Conservation (phyloP, 2,797 vertebrate species). For the Melopsittacus undulatus region DNA sequence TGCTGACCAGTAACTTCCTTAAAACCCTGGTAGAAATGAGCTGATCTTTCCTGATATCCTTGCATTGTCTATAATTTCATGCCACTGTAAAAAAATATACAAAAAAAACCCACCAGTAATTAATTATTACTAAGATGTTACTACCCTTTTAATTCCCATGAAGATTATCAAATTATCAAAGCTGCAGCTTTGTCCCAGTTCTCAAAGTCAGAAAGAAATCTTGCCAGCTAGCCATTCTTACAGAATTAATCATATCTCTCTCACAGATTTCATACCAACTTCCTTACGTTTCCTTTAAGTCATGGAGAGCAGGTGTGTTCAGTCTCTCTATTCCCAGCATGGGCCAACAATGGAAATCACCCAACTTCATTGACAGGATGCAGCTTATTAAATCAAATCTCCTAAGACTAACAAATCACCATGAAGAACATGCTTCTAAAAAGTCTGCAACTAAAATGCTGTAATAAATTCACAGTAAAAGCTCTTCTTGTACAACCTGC, state of each 20-base stretch:
- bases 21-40: neutral
- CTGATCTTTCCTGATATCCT: neutral
- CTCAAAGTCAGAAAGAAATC: conserved; percentile 77
- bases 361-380: conserved; percentile 88
- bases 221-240: conserved; percentile 84
- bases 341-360: conserved; percentile 87
- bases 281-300: conserved; percentile 87
- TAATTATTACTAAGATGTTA: conserved; percentile 68
- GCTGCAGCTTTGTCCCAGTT: conserved; percentile 70
- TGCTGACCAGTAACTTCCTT: neutral
- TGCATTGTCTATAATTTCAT: neutral
- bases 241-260: conserved; percentile 88
- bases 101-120: neutral
- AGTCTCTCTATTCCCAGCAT: conserved; percentile 88
- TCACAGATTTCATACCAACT: conserved; percentile 86
- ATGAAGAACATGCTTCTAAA: conserved; percentile 68
- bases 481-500: neutral
- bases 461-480: conserved; percentile 39
- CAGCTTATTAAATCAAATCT: conserved; percentile 91
- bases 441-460: conserved; percentile 60
- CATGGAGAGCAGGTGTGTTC: conserved; percentile 92
- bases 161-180: conserved; percentile 64
- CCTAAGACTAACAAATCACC: conserved; percentile 81
- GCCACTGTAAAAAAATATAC: neutral
- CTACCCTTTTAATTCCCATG: conserved; percentile 53